These are phyloP conservation scores for Geodia barretti DNA, from an alignment of 37 sponge, comb jelly and placozoan species.

Conservation along the genomic window DNA sequence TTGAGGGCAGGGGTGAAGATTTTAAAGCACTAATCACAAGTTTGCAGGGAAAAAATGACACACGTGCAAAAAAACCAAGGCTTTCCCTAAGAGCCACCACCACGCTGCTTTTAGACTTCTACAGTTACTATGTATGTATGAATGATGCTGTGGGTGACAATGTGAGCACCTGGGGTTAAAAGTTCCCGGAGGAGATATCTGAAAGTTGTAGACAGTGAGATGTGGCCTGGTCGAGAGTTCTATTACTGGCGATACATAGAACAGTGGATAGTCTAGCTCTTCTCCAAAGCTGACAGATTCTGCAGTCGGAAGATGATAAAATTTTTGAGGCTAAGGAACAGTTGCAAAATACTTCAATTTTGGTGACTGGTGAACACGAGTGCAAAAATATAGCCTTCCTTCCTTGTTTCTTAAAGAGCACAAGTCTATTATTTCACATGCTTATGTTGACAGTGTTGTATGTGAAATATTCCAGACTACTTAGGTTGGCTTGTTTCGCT, in stretches of 20 bases:
- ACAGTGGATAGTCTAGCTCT: conserved; percentile 66
- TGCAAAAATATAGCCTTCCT: too few species aligned
- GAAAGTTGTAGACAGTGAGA: conserved; percentile 59
- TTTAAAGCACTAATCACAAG: background rate
- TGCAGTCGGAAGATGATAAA: background rate
- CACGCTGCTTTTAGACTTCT: too few species aligned
- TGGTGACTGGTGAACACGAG: too few species aligned
- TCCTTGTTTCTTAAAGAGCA: too few species aligned
- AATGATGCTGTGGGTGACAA: background rate
- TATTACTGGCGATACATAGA: conserved; percentile 53
- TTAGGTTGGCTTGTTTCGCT: too few species aligned
- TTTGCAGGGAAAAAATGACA: too few species aligned
- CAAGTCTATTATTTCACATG: too few species aligned
- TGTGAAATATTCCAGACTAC: too few species aligned
- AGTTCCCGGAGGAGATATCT: conserved; percentile 14
- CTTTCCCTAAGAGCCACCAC: too few species aligned
- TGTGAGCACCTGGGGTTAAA: conserved; percentile 38
- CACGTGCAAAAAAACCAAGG: too few species aligned
- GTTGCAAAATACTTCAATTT: too few species aligned
- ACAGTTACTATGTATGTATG: background rate
- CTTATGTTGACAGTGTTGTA: too few species aligned
- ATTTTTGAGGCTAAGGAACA: background rate
- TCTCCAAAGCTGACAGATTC: conserved; percentile 25
- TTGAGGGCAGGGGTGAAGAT: background rate
- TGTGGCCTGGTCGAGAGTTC: conserved; percentile 55